Evolutionary conservation across 1,140 invertebrate species (phyloP), one percentile per base, ranked within the genome.

Genomic region (Homalodisca vitripennis): DNA sequence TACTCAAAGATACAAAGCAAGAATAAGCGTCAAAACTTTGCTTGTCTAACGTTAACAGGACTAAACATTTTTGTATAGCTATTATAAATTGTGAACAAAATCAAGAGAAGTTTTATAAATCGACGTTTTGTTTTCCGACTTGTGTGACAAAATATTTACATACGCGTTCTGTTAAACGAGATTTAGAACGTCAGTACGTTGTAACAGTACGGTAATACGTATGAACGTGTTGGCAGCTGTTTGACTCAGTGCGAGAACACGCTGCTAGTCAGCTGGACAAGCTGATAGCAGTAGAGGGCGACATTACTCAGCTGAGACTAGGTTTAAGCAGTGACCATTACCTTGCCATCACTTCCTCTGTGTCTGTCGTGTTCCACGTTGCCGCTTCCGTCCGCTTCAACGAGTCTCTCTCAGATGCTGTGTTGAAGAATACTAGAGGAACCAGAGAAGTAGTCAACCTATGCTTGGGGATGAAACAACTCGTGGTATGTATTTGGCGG

Each of bases 311-410:
- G 27, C 79, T 80, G 12, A 76, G 75, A 24, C 74, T 87, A 1
- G 86, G 84, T 0, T 76, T 87, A 2, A 81, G 78, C 2, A 55
- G 77, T 0, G 77, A 84, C 14, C 90, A 97, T 78, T 80, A 86
- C 55, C 76, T 87, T 63, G 80, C 84, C 17, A 77, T 98, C 0
- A 81, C 82, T 26, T 83, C 92, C 3, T 86, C 89, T 71, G 86
- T 96, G 0, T 83, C 89, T 41, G 87, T 97, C 60, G 84, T 89
- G 0, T 86, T 88, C 77, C 87, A 90, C 74, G 82, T 83, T 48
- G 88, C 88, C 1, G 88, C 88, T 0, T 88, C 87, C 0, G 86
- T 89, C 0, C 79, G 85, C 29, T 89, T 89, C 69, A 86, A 91
- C 73, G 88, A 90, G 73, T 80, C 84, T 17, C 74, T 91, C 12